Conservation (phyloP, 2,113 vertebrate genomes). For the Oryzias melastigma region DNA sequence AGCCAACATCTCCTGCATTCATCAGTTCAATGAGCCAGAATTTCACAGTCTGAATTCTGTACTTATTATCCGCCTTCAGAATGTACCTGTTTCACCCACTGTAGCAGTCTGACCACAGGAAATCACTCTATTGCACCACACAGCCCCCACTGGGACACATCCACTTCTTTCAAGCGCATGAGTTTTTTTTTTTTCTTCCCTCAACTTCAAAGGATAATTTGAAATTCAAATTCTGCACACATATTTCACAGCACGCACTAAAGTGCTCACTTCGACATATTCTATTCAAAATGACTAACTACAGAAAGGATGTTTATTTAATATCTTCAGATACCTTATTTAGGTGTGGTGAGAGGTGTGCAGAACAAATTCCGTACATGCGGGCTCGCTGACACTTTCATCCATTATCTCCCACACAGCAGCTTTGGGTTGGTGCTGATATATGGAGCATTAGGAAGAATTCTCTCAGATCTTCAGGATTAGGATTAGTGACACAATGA, state of each 20-base stretch:
- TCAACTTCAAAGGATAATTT: conserved; percentile 64
- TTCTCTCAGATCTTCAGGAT: conserved; percentile 23
- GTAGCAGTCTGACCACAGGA: conserved; percentile 40
- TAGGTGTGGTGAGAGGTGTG: conserved; percentile 11
- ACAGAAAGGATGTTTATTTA: conserved; percentile 45
- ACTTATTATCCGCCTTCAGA: conserved; percentile 36
- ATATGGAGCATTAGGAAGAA: conserved; percentile 16
- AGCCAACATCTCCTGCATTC: conserved; percentile 28
- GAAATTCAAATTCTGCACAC: conserved; percentile 58
- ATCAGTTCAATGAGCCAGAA: conserved; percentile 19
- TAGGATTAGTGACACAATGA: conserved; percentile 14
- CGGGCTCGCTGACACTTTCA: conserved; percentile 7
- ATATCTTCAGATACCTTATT: conserved; percentile 45
- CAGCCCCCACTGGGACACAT: conserved; percentile 35
- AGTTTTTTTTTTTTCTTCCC: conserved; percentile 26
- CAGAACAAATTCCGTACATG: conserved; percentile 11
- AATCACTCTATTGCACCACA: conserved; percentile 12
- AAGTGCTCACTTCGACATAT: conserved; percentile 41
- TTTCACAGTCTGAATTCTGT: conserved; percentile 14
- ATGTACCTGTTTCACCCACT: conserved; percentile 36
- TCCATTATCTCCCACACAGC: conserved; percentile 6
- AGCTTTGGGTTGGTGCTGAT: conserved; percentile 11
- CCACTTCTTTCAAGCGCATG: conserved; percentile 38
- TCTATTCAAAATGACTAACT: conserved; percentile 35
- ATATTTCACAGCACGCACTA: conserved; percentile 32